These are phyloP conservation scores for Aleiodes alternator DNA, from an alignment of 2,888 invertebrate genomes.

Conservation along the genomic window DNA sequence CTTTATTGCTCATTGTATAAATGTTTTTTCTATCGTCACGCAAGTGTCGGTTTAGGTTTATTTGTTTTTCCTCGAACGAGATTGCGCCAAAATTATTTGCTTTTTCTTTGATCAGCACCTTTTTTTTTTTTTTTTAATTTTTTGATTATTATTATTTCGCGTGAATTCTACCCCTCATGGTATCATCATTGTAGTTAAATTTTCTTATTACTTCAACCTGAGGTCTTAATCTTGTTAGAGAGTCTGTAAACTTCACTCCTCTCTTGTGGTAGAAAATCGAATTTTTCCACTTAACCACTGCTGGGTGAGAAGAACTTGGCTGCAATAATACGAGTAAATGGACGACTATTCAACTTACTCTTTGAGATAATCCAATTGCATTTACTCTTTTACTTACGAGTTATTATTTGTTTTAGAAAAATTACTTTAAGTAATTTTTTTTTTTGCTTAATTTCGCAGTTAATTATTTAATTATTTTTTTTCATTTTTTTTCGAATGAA, in stretches of 20 bases:
- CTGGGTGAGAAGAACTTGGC: neutral
- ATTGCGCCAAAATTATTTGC: neutral
- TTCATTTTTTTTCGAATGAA: too few species aligned
- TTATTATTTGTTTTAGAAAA: too few species aligned
- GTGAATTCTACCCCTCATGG: neutral
- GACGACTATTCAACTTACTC: conserved; percentile 11
- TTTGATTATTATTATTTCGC: neutral
- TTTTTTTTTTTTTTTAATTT: neutral
- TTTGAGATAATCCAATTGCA: neutral
- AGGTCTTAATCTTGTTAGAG: conserved; percentile 38
- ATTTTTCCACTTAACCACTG: conserved; percentile 35
- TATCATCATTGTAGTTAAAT: conserved; percentile 8
- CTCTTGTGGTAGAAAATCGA: conserved; percentile 16
- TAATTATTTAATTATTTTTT: too few species aligned
- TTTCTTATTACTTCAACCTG: conserved; percentile 12
- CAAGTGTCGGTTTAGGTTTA: neutral
- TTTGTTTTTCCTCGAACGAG: neutral
- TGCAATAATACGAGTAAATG: conserved; percentile 10
- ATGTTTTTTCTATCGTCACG: neutral
- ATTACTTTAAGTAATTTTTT: neutral
- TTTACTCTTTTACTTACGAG: neutral
- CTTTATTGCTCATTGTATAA: neutral
- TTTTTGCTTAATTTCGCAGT: too few species aligned
- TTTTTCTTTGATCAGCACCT: neutral
- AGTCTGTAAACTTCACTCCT: conserved; percentile 38